phyloP scores from a whole-genome alignment of 2,113 vertebrate species.

The Pelobates fuscus region DNA sequence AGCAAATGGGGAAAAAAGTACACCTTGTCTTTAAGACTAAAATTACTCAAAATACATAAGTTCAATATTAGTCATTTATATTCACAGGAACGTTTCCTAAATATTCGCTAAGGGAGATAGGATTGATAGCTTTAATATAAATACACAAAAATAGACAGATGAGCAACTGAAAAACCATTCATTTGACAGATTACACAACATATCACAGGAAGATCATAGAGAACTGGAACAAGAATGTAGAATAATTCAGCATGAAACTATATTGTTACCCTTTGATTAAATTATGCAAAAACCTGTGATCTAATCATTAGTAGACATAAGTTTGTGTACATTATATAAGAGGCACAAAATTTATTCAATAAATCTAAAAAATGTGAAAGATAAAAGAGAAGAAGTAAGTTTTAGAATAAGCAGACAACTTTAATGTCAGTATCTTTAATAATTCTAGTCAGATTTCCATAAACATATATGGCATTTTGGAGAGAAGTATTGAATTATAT shows the following conservation, averaged over 20 bases:
- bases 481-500: too few relatives aligned
- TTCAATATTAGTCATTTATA: constrained; percentile 39
- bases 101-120: constrained; percentile 34
- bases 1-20: neutral
- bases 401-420: too few relatives aligned
- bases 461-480: too few relatives aligned
- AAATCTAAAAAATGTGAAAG: too few relatives aligned
- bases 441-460: too few relatives aligned
- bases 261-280: constrained; percentile 15
- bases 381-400: too few relatives aligned
- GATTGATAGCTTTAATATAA: constrained; percentile 47
- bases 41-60: constrained; percentile 25
- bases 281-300: neutral
- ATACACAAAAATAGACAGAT: constrained; percentile 43
- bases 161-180: constrained; percentile 14
- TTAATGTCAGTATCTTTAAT: too few relatives aligned
- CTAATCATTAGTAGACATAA: constrained; percentile 1
- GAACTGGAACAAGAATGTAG: neutral
- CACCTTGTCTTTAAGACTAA: constrained; percentile 19
- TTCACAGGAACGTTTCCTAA: constrained; percentile 28
- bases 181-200: constrained; percentile 33
- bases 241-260: constrained; percentile 12
- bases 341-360: neutral
- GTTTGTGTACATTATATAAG: constrained; percentile 10
- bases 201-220: constrained; percentile 19